Conservation (phyloP, 2,797 vertebrate genomes). For the Forpus xanthops region DNA sequence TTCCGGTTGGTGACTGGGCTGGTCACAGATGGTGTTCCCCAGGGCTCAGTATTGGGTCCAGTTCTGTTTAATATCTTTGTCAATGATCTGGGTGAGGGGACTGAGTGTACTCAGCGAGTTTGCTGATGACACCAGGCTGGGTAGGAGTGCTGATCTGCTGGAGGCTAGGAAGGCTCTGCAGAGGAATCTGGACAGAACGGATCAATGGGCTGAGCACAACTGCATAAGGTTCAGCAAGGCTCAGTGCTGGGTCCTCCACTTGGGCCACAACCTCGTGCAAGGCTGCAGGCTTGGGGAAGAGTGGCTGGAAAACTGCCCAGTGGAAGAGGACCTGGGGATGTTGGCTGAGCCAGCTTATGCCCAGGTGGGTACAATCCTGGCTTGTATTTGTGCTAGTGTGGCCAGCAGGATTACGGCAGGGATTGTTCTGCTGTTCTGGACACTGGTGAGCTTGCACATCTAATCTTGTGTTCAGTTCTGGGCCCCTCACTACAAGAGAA, state of each 20-base stretch:
- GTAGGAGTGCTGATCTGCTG: background rate
- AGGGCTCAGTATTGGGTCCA: background rate
- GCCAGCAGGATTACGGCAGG: background rate
- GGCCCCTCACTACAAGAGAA: background rate
- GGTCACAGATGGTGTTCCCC: background rate
- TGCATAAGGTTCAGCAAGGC: too few species aligned
- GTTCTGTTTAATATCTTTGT: background rate
- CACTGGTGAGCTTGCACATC: background rate
- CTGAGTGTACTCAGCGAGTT: background rate
- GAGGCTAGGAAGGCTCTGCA: background rate
- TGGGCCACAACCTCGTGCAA: background rate
- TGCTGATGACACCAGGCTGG: background rate
- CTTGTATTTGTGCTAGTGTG: background rate
- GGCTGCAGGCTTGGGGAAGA: background rate
- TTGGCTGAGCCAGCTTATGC: background rate
- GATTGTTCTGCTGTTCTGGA: rapidly evolving
- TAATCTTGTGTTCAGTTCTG: background rate
- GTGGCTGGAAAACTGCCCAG: background rate
- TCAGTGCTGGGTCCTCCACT: too few species aligned
- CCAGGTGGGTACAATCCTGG: background rate
- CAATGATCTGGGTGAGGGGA: background rate
- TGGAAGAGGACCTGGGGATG: background rate
- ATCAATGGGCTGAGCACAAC: background rate
- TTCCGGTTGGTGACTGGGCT: background rate
- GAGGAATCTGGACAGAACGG: background rate